phyloP scores from a whole-genome alignment of 2,888 invertebrate genomes.

The Drosophila longiperda region DNA sequence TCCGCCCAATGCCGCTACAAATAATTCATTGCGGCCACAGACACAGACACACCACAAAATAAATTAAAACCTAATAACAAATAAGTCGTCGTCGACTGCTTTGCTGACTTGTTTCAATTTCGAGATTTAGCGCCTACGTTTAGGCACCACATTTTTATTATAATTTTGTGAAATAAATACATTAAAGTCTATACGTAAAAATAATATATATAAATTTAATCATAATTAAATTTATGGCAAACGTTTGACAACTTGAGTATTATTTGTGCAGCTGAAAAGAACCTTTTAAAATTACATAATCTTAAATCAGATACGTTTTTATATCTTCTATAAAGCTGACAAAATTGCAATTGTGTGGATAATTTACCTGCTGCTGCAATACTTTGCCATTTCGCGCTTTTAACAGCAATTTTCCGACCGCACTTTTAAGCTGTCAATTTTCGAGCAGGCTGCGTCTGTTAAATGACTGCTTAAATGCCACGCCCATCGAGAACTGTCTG shows the following conservation, averaged over 20 bases:
- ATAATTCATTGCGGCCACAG: slow-evolving; percentile 76
- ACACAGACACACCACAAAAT: slow-evolving; percentile 71
- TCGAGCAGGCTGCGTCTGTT: slow-evolving; percentile 71
- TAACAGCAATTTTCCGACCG: slow-evolving; percentile 36
- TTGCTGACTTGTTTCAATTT: slow-evolving; percentile 33
- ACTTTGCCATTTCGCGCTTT: slow-evolving; percentile 43
- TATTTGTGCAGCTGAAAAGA: background rate
- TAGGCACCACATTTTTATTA: slow-evolving; percentile 34
- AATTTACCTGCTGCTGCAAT: slow-evolving; percentile 54
- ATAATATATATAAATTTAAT: background rate
- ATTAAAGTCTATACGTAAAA: background rate
- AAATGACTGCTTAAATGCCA: slow-evolving; percentile 74
- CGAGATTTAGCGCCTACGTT: slow-evolving; percentile 48
- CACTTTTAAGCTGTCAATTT: slow-evolving; percentile 77
- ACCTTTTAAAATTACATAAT: slow-evolving; percentile 8
- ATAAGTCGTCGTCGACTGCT: slow-evolving; percentile 69
- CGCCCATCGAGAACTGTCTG: slow-evolving; percentile 72
- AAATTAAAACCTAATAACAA: slow-evolving; percentile 82
- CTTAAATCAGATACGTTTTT: slow-evolving; percentile 24
- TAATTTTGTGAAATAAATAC: slow-evolving; percentile 2
- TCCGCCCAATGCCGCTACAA: slow-evolving; percentile 77
- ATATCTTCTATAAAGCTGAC: slow-evolving; percentile 8
- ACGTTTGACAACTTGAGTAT: background rate
- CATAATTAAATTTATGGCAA: background rate
- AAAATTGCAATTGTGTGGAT: slow-evolving; percentile 36